Percentiles rank a stretch among this genome's conserved stretches.
phyloP scores from a whole-genome alignment of 2,888 invertebrate species.

The Trissonchulus latispiculum region DNA sequence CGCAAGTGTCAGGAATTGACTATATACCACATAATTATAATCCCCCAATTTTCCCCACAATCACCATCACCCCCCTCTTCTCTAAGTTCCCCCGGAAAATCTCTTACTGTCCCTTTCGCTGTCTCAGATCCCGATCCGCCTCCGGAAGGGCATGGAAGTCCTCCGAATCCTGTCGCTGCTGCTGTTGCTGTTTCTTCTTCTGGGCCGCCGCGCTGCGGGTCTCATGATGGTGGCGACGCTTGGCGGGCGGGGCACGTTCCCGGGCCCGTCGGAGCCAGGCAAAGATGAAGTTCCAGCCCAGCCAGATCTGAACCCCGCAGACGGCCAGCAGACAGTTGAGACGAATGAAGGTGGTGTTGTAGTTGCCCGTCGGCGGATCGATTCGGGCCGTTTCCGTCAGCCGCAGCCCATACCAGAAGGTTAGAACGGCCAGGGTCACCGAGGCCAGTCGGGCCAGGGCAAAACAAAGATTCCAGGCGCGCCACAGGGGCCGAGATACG shows the following conservation, averaged over 20 bases:
- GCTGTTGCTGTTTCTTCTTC: no score
- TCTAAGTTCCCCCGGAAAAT: no score
- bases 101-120: no score
- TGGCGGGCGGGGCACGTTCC: conserved; percentile 53
- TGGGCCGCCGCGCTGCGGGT: no score
- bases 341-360: conserved; percentile 58
- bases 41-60: no score
- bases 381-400: conserved; percentile 51
- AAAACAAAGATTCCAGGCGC: conserved; percentile 67
- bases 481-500: conserved; percentile 55
- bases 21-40: no score
- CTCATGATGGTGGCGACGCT: neutral
- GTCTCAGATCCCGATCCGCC: no score
- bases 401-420: conserved; percentile 84
- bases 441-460: conserved; percentile 73
- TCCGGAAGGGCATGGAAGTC: no score
- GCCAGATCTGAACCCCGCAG: conserved; percentile 66
- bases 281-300: conserved; percentile 79
- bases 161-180: no score
- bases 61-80: no score
- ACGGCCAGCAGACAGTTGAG: conserved; percentile 64
- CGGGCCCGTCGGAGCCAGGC: conserved; percentile 68
- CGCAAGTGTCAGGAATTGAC: no score
- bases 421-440: conserved; percentile 76
- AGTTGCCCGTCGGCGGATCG: conserved; percentile 56